Evolutionary conservation across 2,888 invertebrate genomes (phyloP), one percentile per base, ranked within the genome.

Genomic region (Dioctria linearis): DNA sequence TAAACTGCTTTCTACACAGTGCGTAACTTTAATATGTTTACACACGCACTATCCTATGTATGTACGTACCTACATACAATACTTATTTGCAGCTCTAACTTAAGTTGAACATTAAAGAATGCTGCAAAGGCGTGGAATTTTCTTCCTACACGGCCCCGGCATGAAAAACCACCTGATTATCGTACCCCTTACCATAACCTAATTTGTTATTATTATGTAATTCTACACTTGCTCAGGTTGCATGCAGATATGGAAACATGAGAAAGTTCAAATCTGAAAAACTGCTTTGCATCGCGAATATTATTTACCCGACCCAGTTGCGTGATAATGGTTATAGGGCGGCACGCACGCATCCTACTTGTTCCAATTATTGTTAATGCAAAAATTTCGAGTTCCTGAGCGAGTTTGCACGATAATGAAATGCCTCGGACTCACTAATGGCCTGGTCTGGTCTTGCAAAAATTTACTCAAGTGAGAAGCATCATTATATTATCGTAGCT

Each of bases 211-310:
- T 25, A 25, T 75, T 57, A 61, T 59, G 46, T 61, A 69, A 54
- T n/a, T 2, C n/a, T 37, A 54, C 71, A 46, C 43, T 11, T 9
- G 51, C 66, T 9, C 66, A 49, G 49, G 71, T 75, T 75, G 75
- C 75, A 75, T 75, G 75, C 46, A 59, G 59, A 75, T 75, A 75
- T 59, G 75, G 61, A 75, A 75, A 75, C 11, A 51, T 51, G 71
- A 75, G 75, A 11, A 11, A 57, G 11, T 59, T 25, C 37, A 43
- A 59, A 75, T 71, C 69, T 71, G 69, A 75, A 75, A 59, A 57
- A 73, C 13, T 13, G 59, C 59, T 65, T 42, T 75, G 59, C 13
- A 54, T 39, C 54, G 59, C 25, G 25, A 54, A 46, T 51, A 51
- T 43, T 13, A 59, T 59, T 25, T 13, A 61, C 11, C 25, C 57